A percentile compares a stretch with the other conserved stretches of the same genome.
These are phyloP conservation scores for Zosterops hypoxanthus DNA, from an alignment of 2,113 vertebrate species.

Conservation along the genomic window DNA sequence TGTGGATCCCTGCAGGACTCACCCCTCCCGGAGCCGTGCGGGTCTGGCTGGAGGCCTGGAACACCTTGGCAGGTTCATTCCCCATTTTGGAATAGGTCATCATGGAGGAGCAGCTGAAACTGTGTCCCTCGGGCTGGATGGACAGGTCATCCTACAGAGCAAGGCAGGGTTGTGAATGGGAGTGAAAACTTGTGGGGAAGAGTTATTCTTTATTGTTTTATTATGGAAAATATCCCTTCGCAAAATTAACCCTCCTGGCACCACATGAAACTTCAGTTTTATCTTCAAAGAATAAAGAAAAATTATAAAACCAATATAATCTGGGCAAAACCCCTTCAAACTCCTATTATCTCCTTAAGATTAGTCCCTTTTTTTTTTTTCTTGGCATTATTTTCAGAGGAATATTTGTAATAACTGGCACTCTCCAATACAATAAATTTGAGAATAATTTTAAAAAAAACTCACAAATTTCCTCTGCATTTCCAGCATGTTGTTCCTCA, in stretches of 20 bases:
- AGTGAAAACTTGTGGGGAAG: neutral
- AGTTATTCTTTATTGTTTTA: neutral
- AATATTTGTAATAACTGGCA: neutral
- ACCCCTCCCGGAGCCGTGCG: conserved; percentile 90
- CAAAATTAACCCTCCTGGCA: neutral
- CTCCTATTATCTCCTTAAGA: neutral
- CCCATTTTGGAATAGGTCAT: conserved; percentile 91
- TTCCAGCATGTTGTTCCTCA: conserved; percentile 84
- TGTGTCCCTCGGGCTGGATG: conserved; percentile 78
- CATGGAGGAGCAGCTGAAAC: conserved; percentile 90
- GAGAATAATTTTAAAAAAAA: conserved; percentile 7
- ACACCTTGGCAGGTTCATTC: conserved; percentile 89
- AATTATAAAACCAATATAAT: neutral
- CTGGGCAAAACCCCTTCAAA: neutral
- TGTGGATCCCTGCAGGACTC: conserved; percentile 57
- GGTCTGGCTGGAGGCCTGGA: conserved; percentile 86
- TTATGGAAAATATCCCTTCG: neutral
- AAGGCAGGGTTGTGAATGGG: neutral
- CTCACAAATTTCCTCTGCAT: conserved; percentile 88
- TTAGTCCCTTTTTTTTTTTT: neutral
- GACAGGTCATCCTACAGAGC: conserved; percentile 79
- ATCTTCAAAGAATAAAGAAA: neutral
- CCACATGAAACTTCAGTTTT: neutral
- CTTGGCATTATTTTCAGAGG: neutral
- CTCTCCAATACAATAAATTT: neutral